A percentile compares a stretch with the other conserved stretches of the same genome.
These are phyloP conservation scores for Drosophila dives DNA, from an alignment of 2,888 invertebrate species.

Conservation along the genomic window DNA sequence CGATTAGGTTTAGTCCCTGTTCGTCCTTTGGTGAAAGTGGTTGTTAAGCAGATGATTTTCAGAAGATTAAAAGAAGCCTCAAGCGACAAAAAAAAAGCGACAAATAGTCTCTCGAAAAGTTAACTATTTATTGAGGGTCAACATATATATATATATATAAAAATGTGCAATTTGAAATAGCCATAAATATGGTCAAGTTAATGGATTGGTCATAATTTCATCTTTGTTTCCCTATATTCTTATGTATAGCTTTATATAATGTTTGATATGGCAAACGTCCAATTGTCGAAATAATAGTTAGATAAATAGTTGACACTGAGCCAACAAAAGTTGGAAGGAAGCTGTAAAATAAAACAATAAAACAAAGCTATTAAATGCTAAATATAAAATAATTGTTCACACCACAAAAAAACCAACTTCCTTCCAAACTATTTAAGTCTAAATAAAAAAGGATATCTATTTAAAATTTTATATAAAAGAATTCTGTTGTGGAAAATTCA, in stretches of 20 bases:
- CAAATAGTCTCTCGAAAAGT: constrained; percentile 7
- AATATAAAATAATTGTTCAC: not conserved
- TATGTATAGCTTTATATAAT: not conserved
- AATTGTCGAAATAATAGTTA: constrained; percentile 34
- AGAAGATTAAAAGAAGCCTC: not conserved
- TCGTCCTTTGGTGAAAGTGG: not conserved
- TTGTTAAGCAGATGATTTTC: not conserved
- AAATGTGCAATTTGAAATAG: constrained; percentile 8
- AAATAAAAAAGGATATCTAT: not conserved
- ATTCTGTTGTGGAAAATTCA: not conserved
- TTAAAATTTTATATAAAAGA: not conserved
- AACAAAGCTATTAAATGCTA: not conserved
- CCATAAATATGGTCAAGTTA: constrained; percentile 23
- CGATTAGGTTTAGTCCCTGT: no score
- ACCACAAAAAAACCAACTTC: not conserved
- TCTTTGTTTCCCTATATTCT: not conserved
- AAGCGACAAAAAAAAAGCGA: constrained; percentile 23
- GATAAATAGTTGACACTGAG: constrained; percentile 18
- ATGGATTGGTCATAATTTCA: constrained; percentile 62
- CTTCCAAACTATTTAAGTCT: not conserved
- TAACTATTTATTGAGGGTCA: constrained; percentile 52
- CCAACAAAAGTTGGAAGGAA: constrained; percentile 10
- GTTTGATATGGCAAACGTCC: constrained; percentile 20
- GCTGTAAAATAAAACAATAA: not conserved
- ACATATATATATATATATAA: constrained; percentile 7